Conservation (phyloP, 2,888 invertebrate species). For the Ectemnius cavifrons region DNA sequence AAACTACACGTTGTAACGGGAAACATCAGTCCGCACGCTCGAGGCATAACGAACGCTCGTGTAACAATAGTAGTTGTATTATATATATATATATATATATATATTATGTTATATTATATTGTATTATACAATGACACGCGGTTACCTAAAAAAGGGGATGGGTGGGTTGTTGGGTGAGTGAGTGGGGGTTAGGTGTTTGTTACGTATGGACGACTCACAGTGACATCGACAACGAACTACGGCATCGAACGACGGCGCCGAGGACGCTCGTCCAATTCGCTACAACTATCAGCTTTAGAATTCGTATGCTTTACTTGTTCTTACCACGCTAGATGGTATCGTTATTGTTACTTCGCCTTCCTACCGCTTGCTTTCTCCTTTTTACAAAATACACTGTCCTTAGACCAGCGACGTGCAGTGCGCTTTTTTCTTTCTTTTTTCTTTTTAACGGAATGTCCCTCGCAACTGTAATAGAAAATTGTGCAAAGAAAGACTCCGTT, state of each 20-base stretch:
- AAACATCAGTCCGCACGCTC: constrained; percentile 37
- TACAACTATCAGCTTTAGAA: constrained; percentile 77
- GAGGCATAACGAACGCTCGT: constrained; percentile 33
- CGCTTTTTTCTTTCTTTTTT: constrained; percentile 2
- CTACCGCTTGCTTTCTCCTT: constrained; percentile 40
- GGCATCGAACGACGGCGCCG: constrained; percentile 68
- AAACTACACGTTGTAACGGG: constrained; percentile 13
- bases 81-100: constrained; percentile 18
- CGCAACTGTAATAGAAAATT: constrained; percentile 11
- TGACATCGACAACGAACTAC: constrained; percentile 73
- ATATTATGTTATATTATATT: constrained; percentile 1
- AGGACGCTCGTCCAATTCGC: constrained; percentile 68
- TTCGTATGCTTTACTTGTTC: constrained; percentile 77
- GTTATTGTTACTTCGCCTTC: constrained; percentile 53
- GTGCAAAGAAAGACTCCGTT: no score
- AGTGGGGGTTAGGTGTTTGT: no score
- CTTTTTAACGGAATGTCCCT: constrained; percentile 18
- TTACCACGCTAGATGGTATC: constrained; percentile 65
- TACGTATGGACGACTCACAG: constrained; percentile 61
- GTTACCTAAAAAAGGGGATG: constrained; percentile 26
- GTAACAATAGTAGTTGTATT: constrained; percentile 29
- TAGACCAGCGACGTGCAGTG: constrained; percentile 39
- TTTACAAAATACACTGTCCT: constrained; percentile 58
- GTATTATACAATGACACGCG: constrained; percentile 33
- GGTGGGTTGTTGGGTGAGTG: no score